Percentiles rank a stretch among this genome's conserved stretches.
phyloP scores from a whole-genome alignment of 2,113 vertebrate genomes.

The Tretioscincus oriximinensis region DNA sequence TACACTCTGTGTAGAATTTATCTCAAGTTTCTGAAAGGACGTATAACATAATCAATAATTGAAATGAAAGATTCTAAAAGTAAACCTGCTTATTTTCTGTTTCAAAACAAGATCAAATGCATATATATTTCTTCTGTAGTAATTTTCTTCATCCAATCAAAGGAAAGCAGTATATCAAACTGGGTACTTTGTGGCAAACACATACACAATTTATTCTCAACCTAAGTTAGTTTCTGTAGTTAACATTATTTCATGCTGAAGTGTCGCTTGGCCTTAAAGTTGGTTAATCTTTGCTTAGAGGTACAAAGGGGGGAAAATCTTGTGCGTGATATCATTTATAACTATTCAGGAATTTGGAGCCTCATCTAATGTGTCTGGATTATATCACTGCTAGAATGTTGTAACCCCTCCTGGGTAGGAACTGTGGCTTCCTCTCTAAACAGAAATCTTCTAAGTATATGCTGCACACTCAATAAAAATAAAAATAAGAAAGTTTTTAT shows the following conservation, averaged over 20 bases:
- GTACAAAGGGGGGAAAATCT: background rate
- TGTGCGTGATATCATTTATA: conserved; percentile 18
- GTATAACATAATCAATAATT: background rate
- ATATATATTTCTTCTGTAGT: background rate
- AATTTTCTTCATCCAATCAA: background rate
- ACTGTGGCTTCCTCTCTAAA: conserved; percentile 21
- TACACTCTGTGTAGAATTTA: no score
- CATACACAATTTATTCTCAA: background rate
- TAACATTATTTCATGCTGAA: background rate
- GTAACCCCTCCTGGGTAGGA: conserved; percentile 13
- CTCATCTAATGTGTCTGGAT: conserved; percentile 26
- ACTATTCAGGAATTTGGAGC: conserved; percentile 21
- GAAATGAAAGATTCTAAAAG: background rate
- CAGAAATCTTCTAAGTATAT: conserved; percentile 15
- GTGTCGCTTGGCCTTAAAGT: background rate
- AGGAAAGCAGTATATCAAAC: background rate
- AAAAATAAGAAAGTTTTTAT: conserved; percentile 10
- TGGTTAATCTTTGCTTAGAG: conserved; percentile 18
- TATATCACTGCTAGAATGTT: conserved; percentile 28
- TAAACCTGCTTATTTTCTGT: background rate
- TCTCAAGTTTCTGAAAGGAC: no score
- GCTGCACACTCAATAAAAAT: conserved; percentile 17
- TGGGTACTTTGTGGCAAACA: background rate
- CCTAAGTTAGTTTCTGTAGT: background rate
- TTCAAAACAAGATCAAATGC: background rate